phyloP scores from a whole-genome alignment of 2,797 vertebrate species.

The Trematomus bernacchii region DNA sequence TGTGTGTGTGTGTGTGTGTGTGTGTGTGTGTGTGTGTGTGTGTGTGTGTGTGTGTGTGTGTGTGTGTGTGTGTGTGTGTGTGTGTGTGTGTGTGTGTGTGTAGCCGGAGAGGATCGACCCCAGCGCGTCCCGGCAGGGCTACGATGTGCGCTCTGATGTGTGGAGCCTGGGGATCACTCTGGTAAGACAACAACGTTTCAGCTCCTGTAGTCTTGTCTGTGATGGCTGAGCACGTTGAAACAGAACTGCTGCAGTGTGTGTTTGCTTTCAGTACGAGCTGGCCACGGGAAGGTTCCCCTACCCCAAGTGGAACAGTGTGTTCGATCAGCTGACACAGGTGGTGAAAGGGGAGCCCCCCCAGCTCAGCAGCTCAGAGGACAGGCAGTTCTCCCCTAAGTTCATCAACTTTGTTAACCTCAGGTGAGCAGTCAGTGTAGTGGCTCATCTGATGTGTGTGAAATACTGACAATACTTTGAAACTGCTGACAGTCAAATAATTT shows the following conservation, averaged over 20 bases:
- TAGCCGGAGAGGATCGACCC: conserved; percentile 94
- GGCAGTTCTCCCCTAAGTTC: conserved; percentile 97
- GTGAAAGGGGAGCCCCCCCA: conserved; percentile 98
- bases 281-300: conserved; percentile 97
- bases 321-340: conserved; percentile 98
- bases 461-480: background rate
- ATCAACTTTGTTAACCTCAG: conserved; percentile 99
- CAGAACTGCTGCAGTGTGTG: background rate
- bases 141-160: conserved; percentile 97
- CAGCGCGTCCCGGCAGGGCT: conserved; percentile 96
- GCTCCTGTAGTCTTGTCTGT: background rate
- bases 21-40: no score
- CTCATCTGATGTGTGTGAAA: background rate
- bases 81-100: no score
- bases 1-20: no score
- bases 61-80: no score
- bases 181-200: conserved; percentile 75
- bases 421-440: conserved; percentile 77
- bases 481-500: background rate
- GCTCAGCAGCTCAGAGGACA: conserved; percentile 96
- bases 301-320: conserved; percentile 99
- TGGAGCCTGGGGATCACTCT: conserved; percentile 98
- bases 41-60: no score
- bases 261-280: conserved; percentile 91
- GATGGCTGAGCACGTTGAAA: background rate